Base-by-base conservation (phyloP, 2,888 invertebrate genomes). In the Drosophila putrida region DNA sequence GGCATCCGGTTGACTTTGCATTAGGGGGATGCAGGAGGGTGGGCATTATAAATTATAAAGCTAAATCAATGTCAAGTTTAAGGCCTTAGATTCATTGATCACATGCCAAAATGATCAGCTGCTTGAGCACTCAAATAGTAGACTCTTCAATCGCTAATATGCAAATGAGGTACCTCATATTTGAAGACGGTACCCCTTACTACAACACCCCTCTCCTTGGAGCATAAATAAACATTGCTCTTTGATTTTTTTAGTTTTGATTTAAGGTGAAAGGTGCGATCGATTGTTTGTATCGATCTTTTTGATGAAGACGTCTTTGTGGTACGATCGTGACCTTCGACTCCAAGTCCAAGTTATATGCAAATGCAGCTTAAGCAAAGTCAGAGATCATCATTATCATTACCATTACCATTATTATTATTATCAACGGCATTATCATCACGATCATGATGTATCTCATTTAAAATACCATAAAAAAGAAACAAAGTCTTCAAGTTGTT, bases 41-140 rank as follows among this genome's bases (percentile, higher is more conserved):
- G 11, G n/a, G 50, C 27, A 44, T 31, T 61, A n/a, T 61, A n/a
- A 41, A 27, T 47, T 49, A 39, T 57, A 54, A 39, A 46, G 58
- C 53, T 67, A 71, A 68, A 75, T 75, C 81, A 82, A 82, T 82
- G 82, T 70, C 82, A 88, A 88, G 81, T 82, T 82, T 79, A 82
- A 88, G 86, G 85, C 51, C 71, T 76, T 54, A 55, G 60, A 36
- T 27, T 46, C 59, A 54, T 60, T 61, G 61, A 36, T 55, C 63
- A 63, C 57, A 49, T 57, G 55, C 33, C 66, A 43, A 35, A 58
- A 1, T 39, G 46, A 53, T 43, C 50, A 71, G 20, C 78, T 73
- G 74, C 43, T 60, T 58, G 53, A 57, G 41, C 60, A 41, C 46
- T 38, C 20, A 57, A 36, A 33, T 13, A 28, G 35, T 13, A 28